Base-by-base conservation (phyloP, 2,888 invertebrate genomes). In the Drosophila kokeensis region DNA sequence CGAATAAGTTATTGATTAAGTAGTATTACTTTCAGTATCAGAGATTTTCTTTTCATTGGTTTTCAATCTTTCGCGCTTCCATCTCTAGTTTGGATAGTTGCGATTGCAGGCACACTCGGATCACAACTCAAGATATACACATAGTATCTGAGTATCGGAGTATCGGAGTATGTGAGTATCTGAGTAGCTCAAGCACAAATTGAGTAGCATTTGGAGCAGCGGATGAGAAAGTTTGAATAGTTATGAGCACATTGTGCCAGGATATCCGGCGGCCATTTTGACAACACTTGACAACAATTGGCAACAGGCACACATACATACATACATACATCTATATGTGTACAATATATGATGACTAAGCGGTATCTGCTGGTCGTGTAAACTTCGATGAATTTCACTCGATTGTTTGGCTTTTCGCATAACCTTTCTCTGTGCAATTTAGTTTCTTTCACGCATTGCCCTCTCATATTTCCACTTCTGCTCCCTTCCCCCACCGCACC, bases 181-280 rank as follows among this genome's bases (percentile, higher is more conserved):
- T 32, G 32, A 10, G 27, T 34, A 45, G 21, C 21, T 24, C 10
- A 6, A 59, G 36, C 45, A 30, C 24, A 48, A 27, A 45, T 24
- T 24, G 15, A 4, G 4, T 24, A 45, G 45, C 45, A 64, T 49
- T 32, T 42, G 42, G 30, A 61, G 57, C 57, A 36, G 18, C 48
- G 18, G 36, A 13, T 15, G 32, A 10, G 36, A 29, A 42, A 57
- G 40, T 57, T 29, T 29, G 30, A 42, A 38, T 30, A 45, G 40
- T 30, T 15, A 38, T 24, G 30, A 36, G 54, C 29, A 15, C 30
- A 24, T 21, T 32, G 57, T 30, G 36, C n/a, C 57, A 66, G 73
- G 73, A 71, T 70, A 62, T 73, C 73, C 71, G 73, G 36, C 57
- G n/a, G 55, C 50, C 71, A 71, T 68, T 2, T 42, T 58, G 18